Conservation (phyloP, 92 coral and sea anemone genomes). For the Umimayanthus chanpuru region DNA sequence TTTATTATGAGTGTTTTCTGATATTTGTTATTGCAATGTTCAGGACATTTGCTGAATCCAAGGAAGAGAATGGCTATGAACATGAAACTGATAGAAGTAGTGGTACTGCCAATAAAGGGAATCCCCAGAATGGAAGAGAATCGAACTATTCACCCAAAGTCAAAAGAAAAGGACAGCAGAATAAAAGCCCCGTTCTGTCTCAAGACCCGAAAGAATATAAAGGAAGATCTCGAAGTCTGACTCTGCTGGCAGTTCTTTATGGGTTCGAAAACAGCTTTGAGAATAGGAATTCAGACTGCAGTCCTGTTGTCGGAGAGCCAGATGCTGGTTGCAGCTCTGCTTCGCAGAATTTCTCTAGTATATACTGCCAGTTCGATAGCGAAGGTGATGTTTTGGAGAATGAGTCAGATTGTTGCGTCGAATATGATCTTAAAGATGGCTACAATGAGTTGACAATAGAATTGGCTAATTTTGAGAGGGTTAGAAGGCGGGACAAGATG, state of each 20-base stretch:
- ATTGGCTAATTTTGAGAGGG: background rate
- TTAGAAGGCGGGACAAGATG: background rate
- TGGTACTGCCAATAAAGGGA: too few relatives aligned
- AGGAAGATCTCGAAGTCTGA: background rate
- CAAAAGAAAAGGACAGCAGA: slow-evolving; percentile 1
- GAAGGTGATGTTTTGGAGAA: too few relatives aligned
- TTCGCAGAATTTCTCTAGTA: too few relatives aligned
- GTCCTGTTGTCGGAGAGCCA: background rate
- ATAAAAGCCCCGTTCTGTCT: background rate
- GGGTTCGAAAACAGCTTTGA: background rate
- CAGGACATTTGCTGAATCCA: too few relatives aligned
- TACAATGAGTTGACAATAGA: background rate
- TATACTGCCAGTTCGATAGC: too few relatives aligned
- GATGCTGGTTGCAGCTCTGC: background rate
- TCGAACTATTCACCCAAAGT: background rate
- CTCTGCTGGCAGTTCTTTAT: slow-evolving; percentile 6
- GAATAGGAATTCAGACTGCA: background rate
- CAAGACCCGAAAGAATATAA: background rate
- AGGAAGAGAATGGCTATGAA: too few relatives aligned
- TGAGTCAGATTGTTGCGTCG: too few relatives aligned
- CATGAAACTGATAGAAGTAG: too few relatives aligned
- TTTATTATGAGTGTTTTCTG: too few relatives aligned
- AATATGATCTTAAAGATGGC: too few relatives aligned
- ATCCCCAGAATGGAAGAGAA: too few relatives aligned
- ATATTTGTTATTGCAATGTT: too few relatives aligned